A percentile compares a stretch with the other conserved stretches of the same genome.
Conservation (phyloP, 2,797 vertebrate species). For the Eupleurogrammus muticus region DNA sequence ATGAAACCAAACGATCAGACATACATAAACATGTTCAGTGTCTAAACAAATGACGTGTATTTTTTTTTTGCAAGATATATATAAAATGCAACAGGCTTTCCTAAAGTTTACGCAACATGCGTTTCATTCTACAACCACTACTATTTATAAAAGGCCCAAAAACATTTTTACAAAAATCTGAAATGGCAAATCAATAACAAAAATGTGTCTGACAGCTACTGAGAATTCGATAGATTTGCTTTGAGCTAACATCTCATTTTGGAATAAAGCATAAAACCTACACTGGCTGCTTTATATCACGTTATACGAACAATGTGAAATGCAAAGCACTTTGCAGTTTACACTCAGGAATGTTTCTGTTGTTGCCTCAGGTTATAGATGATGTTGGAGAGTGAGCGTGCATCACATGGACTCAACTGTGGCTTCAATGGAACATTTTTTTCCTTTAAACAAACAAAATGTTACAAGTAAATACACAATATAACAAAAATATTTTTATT, state of each 20-base stretch:
- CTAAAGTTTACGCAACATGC: not conserved
- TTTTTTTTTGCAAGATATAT: not conserved
- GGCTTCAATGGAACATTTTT: not conserved
- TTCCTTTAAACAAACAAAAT: slow-evolving; percentile 3
- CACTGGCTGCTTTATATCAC: not conserved
- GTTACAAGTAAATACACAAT: not conserved
- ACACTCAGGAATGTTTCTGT: not conserved
- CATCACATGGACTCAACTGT: slow-evolving; percentile 1
- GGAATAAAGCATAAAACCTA: not conserved
- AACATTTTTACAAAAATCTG: not conserved
- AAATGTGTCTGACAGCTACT: not conserved
- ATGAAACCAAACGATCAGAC: not conserved
- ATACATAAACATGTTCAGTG: not conserved
- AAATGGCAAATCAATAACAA: not conserved
- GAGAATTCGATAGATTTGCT: not conserved
- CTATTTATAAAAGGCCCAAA: too few species aligned
- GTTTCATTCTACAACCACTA: slow-evolving; percentile 1
- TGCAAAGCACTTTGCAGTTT: not conserved
- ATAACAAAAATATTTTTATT: slow-evolving; percentile 7
- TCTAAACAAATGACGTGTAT: not conserved
- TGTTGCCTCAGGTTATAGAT: not conserved
- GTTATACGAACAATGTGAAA: not conserved
- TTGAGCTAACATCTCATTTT: not conserved
- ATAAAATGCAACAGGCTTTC: not conserved
- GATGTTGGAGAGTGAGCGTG: not conserved